Evolutionary conservation across 2,797 vertebrate genomes (phyloP).

Genomic region (Epinephelus awoara): DNA sequence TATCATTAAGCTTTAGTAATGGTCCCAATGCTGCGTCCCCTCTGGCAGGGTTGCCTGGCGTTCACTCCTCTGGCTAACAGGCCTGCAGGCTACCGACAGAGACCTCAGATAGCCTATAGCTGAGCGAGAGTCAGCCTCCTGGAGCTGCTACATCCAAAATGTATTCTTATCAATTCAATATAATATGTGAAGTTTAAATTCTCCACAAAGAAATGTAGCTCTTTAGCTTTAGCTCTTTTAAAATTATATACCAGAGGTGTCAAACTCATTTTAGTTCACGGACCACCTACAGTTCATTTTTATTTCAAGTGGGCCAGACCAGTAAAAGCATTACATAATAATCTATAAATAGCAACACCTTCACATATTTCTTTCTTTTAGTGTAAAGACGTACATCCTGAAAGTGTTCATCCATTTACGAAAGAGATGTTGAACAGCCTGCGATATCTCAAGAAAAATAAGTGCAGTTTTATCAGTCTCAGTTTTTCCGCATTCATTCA

Average conservation of each 20-base stretch:
- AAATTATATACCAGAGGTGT: not conserved
- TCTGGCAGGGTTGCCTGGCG: slow-evolving; percentile 55
- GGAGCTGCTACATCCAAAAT: not conserved
- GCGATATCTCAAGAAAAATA: too few relatives aligned
- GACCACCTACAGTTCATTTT: too few relatives aligned
- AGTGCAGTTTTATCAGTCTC: too few relatives aligned
- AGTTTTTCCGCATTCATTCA: too few relatives aligned
- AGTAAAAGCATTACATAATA: too few relatives aligned
- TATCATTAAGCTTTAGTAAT: slow-evolving; percentile 86
- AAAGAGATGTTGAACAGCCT: too few relatives aligned
- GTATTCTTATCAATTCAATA: not conserved
- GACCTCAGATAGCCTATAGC: not conserved
- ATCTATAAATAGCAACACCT: too few relatives aligned
- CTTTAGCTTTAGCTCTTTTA: not conserved
- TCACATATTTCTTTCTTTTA: too few relatives aligned
- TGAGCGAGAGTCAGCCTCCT: not conserved
- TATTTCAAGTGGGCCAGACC: too few relatives aligned
- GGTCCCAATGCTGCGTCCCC: slow-evolving; percentile 66
- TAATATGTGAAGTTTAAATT: slow-evolving; percentile 4
- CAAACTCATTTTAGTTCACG: too few relatives aligned
- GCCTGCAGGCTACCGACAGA: slow-evolving; percentile 39
- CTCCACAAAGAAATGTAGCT: not conserved
- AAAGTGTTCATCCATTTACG: too few relatives aligned
- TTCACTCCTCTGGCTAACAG: slow-evolving; percentile 75
- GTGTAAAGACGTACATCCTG: too few relatives aligned